Percentiles rank a stretch among this genome's conserved stretches.
Conservation (phyloP, 2,888 invertebrate genomes). For the Pasiphila rectangulata region DNA sequence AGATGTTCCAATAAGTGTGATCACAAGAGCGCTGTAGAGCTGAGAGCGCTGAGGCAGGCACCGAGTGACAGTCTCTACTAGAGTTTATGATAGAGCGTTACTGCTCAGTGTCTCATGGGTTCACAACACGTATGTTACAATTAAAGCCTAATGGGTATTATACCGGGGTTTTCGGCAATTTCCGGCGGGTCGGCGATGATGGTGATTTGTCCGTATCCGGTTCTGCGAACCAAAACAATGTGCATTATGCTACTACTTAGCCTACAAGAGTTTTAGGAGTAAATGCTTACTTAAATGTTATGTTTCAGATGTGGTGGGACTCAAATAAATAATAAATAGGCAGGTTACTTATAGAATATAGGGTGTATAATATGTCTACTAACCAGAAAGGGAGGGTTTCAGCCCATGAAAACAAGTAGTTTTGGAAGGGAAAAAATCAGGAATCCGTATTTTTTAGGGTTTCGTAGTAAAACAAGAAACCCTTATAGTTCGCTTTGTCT, state of each 20-base stretch:
- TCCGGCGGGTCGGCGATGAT: slow-evolving; percentile 94
- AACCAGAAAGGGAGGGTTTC: too few relatives aligned
- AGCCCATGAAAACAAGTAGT: too few relatives aligned
- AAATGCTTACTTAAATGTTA: slow-evolving; percentile 12
- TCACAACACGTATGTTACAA: slow-evolving; percentile 82
- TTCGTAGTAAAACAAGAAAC: too few relatives aligned
- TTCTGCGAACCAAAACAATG: slow-evolving; percentile 83
- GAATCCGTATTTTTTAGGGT: too few relatives aligned
- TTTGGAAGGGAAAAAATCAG: too few relatives aligned
- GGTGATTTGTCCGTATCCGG: slow-evolving; percentile 92
- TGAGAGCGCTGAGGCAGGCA: slow-evolving; percentile 75
- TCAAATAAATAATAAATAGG: too few relatives aligned
- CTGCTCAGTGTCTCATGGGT: slow-evolving; percentile 71
- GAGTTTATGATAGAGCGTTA: slow-evolving; percentile 64
- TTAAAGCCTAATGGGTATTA: slow-evolving; percentile 85
- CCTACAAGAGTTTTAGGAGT: slow-evolving; percentile 14
- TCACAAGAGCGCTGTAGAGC: slow-evolving; percentile 48
- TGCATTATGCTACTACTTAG: slow-evolving; percentile 49
- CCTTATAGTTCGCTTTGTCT: too few relatives aligned
- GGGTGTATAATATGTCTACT: too few relatives aligned
- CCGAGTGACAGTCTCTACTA: slow-evolving; percentile 77
- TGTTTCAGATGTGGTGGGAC: slow-evolving; percentile 9
- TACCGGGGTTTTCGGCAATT: slow-evolving; percentile 98
- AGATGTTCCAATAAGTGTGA: slow-evolving; percentile 53
- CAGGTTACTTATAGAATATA: too few relatives aligned